Evolutionary conservation across 2,113 vertebrate genomes (phyloP).

Genomic region (Phylloscopus whistleri): DNA sequence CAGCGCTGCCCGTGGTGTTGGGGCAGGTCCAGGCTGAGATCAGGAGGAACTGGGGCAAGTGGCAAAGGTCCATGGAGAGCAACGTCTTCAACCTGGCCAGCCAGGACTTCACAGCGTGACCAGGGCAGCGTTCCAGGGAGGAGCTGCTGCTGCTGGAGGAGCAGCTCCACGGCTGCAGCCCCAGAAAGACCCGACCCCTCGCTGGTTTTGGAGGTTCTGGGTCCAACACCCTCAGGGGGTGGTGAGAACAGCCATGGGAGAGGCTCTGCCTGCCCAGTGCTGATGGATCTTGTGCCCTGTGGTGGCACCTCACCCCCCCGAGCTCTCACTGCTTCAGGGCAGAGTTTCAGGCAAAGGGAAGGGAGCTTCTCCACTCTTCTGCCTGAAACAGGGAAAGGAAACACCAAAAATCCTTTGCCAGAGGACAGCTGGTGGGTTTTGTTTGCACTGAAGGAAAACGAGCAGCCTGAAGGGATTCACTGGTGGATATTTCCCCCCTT

Average conservation of each 20-base stretch:
- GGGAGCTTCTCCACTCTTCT: background rate
- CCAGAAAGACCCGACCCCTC: background rate
- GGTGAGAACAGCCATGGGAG: rapidly evolving
- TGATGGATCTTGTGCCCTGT: background rate
- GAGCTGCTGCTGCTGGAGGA: rapidly evolving
- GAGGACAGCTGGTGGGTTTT: background rate
- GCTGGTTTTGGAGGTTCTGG: background rate
- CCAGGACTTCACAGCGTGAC: constrained; percentile 60
- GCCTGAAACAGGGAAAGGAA: background rate
- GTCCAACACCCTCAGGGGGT: background rate
- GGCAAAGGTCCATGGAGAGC: constrained; percentile 47
- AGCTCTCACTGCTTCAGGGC: background rate
- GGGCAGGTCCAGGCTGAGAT: constrained; percentile 73
- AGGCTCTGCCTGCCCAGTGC: background rate
- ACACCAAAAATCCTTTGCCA: background rate
- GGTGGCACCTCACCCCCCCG: rapidly evolving
- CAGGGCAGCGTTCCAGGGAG: rapidly evolving
- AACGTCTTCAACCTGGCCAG: constrained; percentile 66
- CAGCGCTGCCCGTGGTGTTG: rapidly evolving
- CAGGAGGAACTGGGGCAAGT: constrained; percentile 59
- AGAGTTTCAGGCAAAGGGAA: background rate
- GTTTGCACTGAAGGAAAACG: background rate
- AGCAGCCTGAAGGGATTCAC: background rate
- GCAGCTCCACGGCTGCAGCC: rapidly evolving
- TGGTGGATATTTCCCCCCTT: background rate